Conservation (phyloP, 2,113 vertebrate genomes). For the Sorex fumeus region DNA sequence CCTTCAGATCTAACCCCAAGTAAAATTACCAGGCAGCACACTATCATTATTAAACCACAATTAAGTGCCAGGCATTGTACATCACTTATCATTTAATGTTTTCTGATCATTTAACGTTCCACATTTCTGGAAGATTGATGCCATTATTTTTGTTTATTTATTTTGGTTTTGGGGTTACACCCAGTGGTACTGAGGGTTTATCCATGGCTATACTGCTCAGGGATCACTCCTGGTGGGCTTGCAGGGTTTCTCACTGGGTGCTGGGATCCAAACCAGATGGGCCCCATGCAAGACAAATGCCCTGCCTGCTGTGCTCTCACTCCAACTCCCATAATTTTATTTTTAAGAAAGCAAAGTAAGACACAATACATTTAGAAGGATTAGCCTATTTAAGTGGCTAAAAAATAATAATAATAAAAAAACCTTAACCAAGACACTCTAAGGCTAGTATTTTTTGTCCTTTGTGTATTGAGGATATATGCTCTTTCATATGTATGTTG, state of each 20-base stretch:
- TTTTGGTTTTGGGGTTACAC: no score
- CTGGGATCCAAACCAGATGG: no score
- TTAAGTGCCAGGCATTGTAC: background rate
- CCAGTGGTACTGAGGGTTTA: no score
- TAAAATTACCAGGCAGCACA: constrained; percentile 40
- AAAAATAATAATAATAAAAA: no score
- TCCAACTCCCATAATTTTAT: no score
- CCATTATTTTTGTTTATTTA: background rate
- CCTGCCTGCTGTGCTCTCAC: no score
- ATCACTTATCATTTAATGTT: background rate
- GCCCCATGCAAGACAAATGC: no score
- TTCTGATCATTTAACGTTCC: background rate
- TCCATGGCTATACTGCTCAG: no score
- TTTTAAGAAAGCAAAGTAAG: constrained; percentile 1
- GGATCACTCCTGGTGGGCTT: no score
- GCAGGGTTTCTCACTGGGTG: no score
- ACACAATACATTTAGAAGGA: constrained; percentile 2
- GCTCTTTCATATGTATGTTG: background rate
- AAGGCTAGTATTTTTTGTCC: background rate
- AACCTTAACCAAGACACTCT: constrained; percentile 1
- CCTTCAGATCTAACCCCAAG: background rate
- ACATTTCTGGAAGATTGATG: constrained; percentile 15
- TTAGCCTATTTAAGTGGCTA: background rate
- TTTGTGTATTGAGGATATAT: background rate
- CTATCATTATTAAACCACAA: background rate